These are phyloP conservation scores for Pollachius pollachius DNA, from an alignment of 2,113 vertebrate genomes.

Conservation along the genomic window DNA sequence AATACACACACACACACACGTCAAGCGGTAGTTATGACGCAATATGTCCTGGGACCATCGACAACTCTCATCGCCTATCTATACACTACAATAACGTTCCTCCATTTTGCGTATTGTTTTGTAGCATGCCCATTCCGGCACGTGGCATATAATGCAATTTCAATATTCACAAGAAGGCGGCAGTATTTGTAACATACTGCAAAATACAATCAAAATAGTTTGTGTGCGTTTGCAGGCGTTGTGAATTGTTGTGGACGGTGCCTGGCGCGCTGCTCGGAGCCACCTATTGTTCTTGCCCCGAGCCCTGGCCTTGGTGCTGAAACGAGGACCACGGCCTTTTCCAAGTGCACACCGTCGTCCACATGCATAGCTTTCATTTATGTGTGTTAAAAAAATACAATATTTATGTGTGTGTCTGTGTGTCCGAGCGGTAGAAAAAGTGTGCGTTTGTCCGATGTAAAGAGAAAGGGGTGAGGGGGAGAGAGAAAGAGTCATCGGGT, in stretches of 20 bases:
- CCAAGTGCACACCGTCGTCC: conserved; percentile 58
- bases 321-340: conserved; percentile 48
- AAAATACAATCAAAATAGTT: no score
- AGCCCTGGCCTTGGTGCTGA: conserved; percentile 80
- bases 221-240: conserved; percentile 6
- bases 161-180: no score
- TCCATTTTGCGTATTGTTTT: no score
- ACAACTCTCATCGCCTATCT: conserved; percentile 4
- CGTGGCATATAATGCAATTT: no score
- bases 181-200: no score
- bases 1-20: not conserved
- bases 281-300: conserved; percentile 74
- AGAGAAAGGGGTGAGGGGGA: conserved; percentile 15
- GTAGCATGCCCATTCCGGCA: no score
- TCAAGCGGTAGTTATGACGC: conserved; percentile 60
- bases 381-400: no score
- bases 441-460: not conserved
- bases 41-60: conserved; percentile 47
- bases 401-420: not conserved
- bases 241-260: conserved; percentile 25
- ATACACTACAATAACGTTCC: no score
- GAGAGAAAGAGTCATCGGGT: conserved; percentile 51
- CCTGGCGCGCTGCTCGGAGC: conserved; percentile 54
- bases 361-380: not conserved
- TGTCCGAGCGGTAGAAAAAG: not conserved